Base-by-base conservation (phyloP, 2,113 vertebrate genomes). In the Noturus placidus region DNA sequence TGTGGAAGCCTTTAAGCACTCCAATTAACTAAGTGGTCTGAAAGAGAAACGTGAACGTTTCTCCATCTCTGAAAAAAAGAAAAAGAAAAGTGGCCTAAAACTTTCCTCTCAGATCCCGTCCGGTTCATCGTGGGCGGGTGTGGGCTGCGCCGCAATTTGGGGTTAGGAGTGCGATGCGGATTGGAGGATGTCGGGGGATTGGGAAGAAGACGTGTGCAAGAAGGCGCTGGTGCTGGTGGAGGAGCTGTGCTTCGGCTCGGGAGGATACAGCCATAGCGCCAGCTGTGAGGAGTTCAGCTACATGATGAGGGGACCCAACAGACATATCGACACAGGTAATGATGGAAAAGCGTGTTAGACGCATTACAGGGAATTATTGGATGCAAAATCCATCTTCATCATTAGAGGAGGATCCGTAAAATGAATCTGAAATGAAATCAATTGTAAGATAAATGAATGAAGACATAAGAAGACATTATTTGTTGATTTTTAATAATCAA, bases 161-260 rank as follows among this genome's bases (percentile, higher is more conserved):
- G 78, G 82, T 65, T 91, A 89, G 92, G 93, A 95, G 95, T 95
- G 95, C 94, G 72, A 96, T 96, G 95, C 95, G 84, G 95, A 96
- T 96, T 94, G 95, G 95, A 95, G 93, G 95, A 98, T 97, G 97
- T 97, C 97, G 81, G 97, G 96, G 86, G 97, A 97, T 95, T 97
- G 97, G 87, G 97, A 98, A 93, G 97, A 98, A 93, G 96, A 97
- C 89, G 90, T 97, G 92, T 97, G 97, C 92, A 96, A 96, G 91
- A 96, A 95, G 93, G 97, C 96, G 19, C 93, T 97, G 92, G 92
- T 95, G 92, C 85, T 98, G 91, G 95, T 97, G 92, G 96, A 96
- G 22, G 96, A 97, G 90, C 95, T 98, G 89, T 98, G 97, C 91
- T 96, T 96, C n/a, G 93, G 94, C 91, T 94, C 93, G 0, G 91